Evolutionary conservation across 2,888 invertebrate species (phyloP).

Genomic region (Copidosoma aretas): DNA sequence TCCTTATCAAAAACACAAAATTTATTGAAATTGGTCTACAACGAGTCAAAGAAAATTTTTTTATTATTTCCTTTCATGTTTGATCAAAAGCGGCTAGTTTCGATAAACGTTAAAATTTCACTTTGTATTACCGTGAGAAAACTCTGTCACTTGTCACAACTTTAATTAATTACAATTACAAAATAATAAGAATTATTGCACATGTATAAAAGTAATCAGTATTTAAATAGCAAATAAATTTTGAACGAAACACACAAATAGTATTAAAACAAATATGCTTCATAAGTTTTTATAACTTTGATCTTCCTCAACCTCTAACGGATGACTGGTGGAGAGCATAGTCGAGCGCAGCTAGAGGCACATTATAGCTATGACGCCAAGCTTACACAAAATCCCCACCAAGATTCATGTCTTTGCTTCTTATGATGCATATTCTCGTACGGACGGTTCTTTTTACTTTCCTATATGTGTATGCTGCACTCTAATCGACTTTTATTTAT

Average conservation of each 20-base stretch:
- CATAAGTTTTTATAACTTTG: neutral
- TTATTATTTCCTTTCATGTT: neutral
- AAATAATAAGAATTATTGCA: no score
- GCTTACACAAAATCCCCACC: conserved; percentile 40
- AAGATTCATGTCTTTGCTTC: conserved; percentile 23
- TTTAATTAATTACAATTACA: no score
- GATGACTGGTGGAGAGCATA: conserved; percentile 51
- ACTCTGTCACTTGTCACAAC: no score
- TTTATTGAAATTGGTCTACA: no score
- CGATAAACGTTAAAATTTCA: no score
- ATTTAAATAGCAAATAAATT: no score
- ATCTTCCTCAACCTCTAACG: conserved; percentile 48
- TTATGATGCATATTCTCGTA: conserved; percentile 17
- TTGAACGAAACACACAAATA: no score
- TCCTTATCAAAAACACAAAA: no score
- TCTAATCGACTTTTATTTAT: conserved; percentile 21
- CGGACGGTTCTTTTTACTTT: conserved; percentile 21
- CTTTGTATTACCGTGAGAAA: no score
- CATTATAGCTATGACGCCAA: conserved; percentile 40
- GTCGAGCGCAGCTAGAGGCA: conserved; percentile 46
- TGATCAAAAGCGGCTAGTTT: no score
- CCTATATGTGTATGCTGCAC: neutral
- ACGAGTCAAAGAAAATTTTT: neutral
- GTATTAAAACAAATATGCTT: no score
- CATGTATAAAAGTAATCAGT: no score